Evolutionary conservation across 2,113 vertebrate genomes (phyloP).

Genomic region (Serilophus lunatus): DNA sequence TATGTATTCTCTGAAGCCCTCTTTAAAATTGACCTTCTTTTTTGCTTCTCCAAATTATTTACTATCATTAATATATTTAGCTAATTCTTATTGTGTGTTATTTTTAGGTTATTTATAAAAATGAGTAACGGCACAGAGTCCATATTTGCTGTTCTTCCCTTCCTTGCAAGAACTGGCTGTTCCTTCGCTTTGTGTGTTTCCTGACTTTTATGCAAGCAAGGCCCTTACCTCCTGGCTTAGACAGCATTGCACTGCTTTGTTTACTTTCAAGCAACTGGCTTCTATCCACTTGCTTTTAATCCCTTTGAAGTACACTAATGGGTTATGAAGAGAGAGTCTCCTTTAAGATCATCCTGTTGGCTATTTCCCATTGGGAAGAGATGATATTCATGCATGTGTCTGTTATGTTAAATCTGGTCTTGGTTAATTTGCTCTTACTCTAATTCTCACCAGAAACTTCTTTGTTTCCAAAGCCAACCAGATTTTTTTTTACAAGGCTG

Average conservation of each 20-base stretch:
- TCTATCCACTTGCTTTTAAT: background rate
- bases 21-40: background rate
- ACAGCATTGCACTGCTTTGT: background rate
- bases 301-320: background rate
- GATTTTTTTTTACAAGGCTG: background rate
- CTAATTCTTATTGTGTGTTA: background rate
- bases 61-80: background rate
- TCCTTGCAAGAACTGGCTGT: background rate
- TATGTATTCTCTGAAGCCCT: background rate
- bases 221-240: background rate
- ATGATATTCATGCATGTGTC: background rate
- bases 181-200: background rate
- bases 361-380: background rate
- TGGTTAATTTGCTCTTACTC: background rate
- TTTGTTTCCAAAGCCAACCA: background rate
- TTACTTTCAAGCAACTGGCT: background rate
- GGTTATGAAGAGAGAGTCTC: background rate
- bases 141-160: background rate
- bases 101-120: background rate
- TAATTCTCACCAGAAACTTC: background rate
- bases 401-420: background rate
- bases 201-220: background rate
- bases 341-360: background rate
- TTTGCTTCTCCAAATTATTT: background rate
- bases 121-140: background rate